Evolutionary conservation across 2,888 invertebrate genomes (phyloP), one percentile per base, ranked within the genome.

Genomic region (Petrolisthes cinctipes): DNA sequence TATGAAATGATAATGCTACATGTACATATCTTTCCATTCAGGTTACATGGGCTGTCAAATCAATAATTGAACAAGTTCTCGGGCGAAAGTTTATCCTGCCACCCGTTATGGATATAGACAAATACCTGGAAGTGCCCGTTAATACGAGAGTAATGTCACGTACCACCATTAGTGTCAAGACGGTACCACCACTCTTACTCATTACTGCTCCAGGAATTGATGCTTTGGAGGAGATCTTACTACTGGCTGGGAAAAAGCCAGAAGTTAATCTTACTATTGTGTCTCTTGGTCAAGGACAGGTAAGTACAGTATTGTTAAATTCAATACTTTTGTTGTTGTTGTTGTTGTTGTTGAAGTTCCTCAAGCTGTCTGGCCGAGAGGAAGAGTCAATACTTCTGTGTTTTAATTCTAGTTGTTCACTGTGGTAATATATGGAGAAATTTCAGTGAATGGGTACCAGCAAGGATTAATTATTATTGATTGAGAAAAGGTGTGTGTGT

Each of bases 231-330:
- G 89, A 89, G 51, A 83, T 89, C 11, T 17, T 85, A 81, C 53
- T 83, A 6, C 66, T 87, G 14, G 85, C 85, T 5, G 6, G 75
- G 37, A 76, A 68, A 57, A 76, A 57, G 23, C 86, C 85, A 7
- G 82, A 83, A 37, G 53, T 87, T 23, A 54, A 76, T 17, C n/a
- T 89, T 9, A 80, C 82, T 9, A 85, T 76, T 51, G 89, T 89
- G 0, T 89, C 89, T 4, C 85, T 89, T 4, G 89, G 89, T 5
- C 87, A 89, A 76, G 89, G 89, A 9, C 89, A 89, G 84, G 89
- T 89, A 78, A 81, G 80, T 83, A 37, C 37, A 37, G 37, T 37
- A 37, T 2, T 37, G 37, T 37, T 37, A 37, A 37, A n/a, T 68
- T 68, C 17, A n/a, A 37, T 37, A 37, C n/a, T n/a, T n/a, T n/a